These are phyloP conservation scores for Cryptophagus acutangulus DNA, from an alignment of 2,888 invertebrate genomes.

Conservation along the genomic window DNA sequence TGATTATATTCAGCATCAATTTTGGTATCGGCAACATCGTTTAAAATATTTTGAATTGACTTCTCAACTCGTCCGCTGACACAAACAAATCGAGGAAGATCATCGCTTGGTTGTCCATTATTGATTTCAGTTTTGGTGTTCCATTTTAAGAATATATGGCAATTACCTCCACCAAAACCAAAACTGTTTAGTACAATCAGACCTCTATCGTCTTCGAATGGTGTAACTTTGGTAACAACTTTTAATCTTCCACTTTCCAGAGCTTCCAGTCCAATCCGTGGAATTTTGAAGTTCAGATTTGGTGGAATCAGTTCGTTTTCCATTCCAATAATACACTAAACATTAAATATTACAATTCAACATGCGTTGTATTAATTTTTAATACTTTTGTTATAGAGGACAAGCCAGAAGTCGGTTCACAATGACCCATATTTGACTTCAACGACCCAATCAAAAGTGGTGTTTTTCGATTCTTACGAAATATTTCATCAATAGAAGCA, in stretches of 20 bases:
- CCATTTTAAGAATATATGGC: conserved; percentile 64
- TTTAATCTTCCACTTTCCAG: conserved; percentile 58
- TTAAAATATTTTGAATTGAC: conserved; percentile 61
- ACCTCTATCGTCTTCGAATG: conserved; percentile 61
- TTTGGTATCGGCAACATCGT: conserved; percentile 57
- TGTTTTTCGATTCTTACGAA: conserved; percentile 63
- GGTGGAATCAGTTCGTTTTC: conserved; percentile 76
- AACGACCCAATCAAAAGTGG: conserved; percentile 82
- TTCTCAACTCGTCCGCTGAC: conserved; percentile 78
- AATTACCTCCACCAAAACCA: conserved; percentile 89
- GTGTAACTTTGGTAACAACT: conserved; percentile 69
- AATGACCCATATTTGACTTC: conserved; percentile 92
- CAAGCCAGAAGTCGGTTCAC: conserved; percentile 80
- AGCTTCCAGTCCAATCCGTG: conserved; percentile 53
- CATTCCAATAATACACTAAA: conserved; percentile 61
- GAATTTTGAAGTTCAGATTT: conserved; percentile 67
- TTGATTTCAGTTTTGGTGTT: conserved; percentile 58
- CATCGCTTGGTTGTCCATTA: conserved; percentile 56
- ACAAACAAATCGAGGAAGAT: conserved; percentile 67
- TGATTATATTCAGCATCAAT: conserved; percentile 35
- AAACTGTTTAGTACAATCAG: conserved; percentile 83
- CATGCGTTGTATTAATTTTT: too few relatives aligned
- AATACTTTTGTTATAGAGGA: conserved; percentile 60
- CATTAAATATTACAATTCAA: too few relatives aligned
- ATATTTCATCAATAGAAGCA: conserved; percentile 72